Evolutionary conservation across 2,888 invertebrate genomes (phyloP).

Genomic region (Cheilosia urbana): DNA sequence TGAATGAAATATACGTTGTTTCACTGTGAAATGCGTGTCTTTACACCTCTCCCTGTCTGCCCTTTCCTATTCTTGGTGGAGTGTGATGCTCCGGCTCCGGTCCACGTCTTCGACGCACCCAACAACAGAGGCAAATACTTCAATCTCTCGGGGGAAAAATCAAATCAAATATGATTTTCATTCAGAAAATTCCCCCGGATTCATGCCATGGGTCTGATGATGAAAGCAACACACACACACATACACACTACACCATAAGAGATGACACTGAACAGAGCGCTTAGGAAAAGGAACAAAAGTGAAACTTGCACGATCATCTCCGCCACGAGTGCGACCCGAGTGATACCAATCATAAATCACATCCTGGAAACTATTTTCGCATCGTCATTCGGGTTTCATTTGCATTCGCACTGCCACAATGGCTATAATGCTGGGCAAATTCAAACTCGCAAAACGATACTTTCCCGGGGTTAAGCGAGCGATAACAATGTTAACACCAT

Average conservation of each 20-base stretch:
- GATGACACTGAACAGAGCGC: slow-evolving; percentile 21
- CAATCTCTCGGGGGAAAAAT: background rate
- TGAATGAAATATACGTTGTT: slow-evolving; percentile 27
- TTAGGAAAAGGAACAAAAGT: slow-evolving; percentile 18
- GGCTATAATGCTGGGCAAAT: background rate
- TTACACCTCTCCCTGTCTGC: background rate
- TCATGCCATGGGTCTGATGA: too few species aligned
- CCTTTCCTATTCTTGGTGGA: too few species aligned
- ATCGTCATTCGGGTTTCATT: slow-evolving; percentile 69
- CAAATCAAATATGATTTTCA: slow-evolving; percentile 37
- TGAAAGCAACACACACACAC: background rate
- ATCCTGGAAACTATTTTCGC: slow-evolving; percentile 67
- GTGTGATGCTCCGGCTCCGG: too few species aligned
- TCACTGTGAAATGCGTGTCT: slow-evolving; percentile 15
- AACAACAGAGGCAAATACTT: background rate
- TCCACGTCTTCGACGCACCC: background rate
- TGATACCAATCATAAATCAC: slow-evolving; percentile 69
- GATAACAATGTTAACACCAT: slow-evolving; percentile 63
- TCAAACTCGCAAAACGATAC: background rate
- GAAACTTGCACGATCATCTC: slow-evolving; percentile 59
- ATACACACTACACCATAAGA: background rate
- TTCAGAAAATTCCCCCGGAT: slow-evolving; percentile 51
- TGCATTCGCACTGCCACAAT: slow-evolving; percentile 46
- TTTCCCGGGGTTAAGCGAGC: slow-evolving; percentile 49
- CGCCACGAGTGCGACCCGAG: background rate